Evolutionary conservation across 2,888 invertebrate genomes (phyloP).

Genomic region (Torymus auratus): DNA sequence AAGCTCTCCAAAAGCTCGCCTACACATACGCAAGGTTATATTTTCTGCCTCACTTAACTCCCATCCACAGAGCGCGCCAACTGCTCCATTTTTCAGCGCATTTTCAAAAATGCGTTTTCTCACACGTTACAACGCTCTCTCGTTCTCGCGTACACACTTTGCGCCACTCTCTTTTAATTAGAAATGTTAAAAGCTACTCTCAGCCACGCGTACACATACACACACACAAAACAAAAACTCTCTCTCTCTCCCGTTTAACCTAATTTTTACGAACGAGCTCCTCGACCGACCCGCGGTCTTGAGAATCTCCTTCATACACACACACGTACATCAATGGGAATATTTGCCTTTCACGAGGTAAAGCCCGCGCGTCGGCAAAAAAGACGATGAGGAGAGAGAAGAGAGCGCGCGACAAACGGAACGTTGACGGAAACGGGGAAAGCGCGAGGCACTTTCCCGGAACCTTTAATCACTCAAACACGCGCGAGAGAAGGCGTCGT

Average conservation of each 20-base stretch:
- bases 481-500: conserved; percentile 23
- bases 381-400: not conserved
- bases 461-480: conserved; percentile 55
- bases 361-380: not conserved
- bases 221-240: too few species aligned
- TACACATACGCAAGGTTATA: too few species aligned
- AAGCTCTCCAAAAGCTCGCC: too few species aligned
- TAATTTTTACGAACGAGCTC: conserved; percentile 43
- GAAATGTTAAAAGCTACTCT: conserved; percentile 29
- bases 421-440: not conserved
- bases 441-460: conserved; percentile 31
- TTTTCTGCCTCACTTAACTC: too few species aligned
- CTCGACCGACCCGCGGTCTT: not conserved
- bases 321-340: conserved; percentile 8
- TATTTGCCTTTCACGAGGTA: conserved; percentile 10
- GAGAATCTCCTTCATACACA: too few species aligned
- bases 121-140: too few species aligned
- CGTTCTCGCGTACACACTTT: not conserved
- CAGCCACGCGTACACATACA: not conserved
- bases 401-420: not conserved
- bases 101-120: too few species aligned
- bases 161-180: conserved; percentile 22
- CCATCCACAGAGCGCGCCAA: too few species aligned
- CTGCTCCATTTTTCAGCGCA: too few species aligned
- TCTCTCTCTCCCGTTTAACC: conserved; percentile 32